A percentile compares a stretch with the other conserved stretches of the same genome.
Conservation (phyloP, 37 sponge, comb jelly and placozoan species). For the Agelas oroides region DNA sequence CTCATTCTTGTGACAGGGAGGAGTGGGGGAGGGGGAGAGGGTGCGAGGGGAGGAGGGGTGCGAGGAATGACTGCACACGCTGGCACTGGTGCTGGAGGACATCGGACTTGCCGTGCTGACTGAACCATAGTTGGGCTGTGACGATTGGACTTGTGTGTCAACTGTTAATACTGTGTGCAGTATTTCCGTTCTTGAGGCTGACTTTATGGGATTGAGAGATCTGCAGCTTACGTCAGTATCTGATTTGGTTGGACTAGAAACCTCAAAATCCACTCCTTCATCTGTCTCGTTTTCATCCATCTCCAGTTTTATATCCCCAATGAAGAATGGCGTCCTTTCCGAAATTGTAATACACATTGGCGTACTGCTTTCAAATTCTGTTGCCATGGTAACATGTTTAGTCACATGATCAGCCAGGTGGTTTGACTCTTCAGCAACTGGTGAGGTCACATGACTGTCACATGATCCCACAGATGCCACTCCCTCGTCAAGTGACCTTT, state of each 20-base stretch:
- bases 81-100: slow-evolving; percentile 7
- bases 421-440: too few species aligned
- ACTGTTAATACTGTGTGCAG: not conserved
- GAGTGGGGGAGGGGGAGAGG: slow-evolving; percentile 9
- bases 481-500: not conserved
- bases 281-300: not conserved
- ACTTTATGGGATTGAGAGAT: too few species aligned
- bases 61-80: slow-evolving; percentile 18
- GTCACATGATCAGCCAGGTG: not conserved
- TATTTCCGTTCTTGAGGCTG: too few species aligned
- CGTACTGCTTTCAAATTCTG: too few species aligned
- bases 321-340: not conserved
- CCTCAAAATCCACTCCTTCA: too few species aligned
- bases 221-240: too few species aligned
- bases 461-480: not conserved
- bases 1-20: not conserved
- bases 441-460: not conserved
- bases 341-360: too few species aligned
- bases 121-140: not conserved
- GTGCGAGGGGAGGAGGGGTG: not conserved
- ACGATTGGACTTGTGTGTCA: not conserved
- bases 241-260: too few species aligned
- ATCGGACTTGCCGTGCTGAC: not conserved
- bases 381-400: not conserved
- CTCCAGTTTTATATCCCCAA: not conserved